Conservation (phyloP, 2,113 vertebrate genomes). For the Furnarius figulus region DNA sequence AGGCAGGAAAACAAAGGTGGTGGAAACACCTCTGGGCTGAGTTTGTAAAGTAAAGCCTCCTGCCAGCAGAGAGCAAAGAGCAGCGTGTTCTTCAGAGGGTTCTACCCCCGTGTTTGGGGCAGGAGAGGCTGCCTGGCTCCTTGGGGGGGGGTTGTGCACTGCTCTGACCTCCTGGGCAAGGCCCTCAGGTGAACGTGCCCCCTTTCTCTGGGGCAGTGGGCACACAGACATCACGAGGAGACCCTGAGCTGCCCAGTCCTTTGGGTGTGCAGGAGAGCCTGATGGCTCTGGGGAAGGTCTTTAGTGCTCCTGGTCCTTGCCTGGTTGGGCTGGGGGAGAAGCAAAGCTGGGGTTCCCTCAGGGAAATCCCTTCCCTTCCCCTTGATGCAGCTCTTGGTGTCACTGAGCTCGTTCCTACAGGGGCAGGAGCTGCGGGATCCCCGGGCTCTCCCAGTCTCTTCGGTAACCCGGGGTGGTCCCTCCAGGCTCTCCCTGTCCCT, state of each 20-base stretch:
- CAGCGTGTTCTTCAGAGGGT: fast-evolving
- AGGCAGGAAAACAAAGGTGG: neutral
- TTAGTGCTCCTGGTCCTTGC: fast-evolving
- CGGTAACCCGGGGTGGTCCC: no score
- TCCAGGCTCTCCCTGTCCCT: no score
- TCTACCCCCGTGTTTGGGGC: fast-evolving
- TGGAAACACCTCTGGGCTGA: neutral
- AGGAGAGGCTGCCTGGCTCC: neutral
- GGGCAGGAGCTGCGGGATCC: neutral
- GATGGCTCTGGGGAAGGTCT: fast-evolving
- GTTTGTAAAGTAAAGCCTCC: neutral
- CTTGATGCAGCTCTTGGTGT: fast-evolving
- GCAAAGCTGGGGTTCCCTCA: fast-evolving
- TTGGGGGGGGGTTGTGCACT: fast-evolving
- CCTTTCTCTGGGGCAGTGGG: fast-evolving
- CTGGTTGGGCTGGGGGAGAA: no score
- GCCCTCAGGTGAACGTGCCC: fast-evolving
- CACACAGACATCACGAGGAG: neutral
- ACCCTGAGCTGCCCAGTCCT: fast-evolving
- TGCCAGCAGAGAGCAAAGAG: neutral
- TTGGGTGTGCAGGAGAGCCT: fast-evolving
- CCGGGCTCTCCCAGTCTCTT: no score
- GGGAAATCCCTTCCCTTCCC: fast-evolving
- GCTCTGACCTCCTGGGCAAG: fast-evolving
- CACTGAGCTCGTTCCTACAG: fast-evolving